Conservation (phyloP, 1,140 invertebrate species). For the Adoxophyes honmai region DNA sequence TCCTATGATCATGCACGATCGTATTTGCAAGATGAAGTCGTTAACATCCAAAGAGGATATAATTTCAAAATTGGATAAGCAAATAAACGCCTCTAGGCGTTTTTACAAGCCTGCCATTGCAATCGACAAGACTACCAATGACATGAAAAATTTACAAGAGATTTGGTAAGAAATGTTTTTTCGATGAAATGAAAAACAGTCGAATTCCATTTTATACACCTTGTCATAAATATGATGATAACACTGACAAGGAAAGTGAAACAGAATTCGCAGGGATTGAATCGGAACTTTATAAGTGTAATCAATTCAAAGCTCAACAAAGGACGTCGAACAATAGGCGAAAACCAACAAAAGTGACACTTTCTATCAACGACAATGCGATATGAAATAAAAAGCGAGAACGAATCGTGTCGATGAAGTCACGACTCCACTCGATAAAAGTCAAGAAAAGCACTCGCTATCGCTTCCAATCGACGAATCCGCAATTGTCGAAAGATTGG, state of each 20-base stretch:
- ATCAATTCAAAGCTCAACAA: slow-evolving; percentile 28
- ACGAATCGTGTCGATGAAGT: slow-evolving; percentile 47
- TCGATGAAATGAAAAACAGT: too few species aligned
- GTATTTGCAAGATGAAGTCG: too few species aligned
- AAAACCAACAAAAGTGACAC: slow-evolving; percentile 19
- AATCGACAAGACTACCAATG: too few species aligned
- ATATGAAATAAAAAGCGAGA: slow-evolving; percentile 51
- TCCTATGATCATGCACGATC: too few species aligned
- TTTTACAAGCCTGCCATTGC: too few species aligned
- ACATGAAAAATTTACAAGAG: too few species aligned
- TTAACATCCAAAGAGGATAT: too few species aligned
- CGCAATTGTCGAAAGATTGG: slow-evolving; percentile 9
- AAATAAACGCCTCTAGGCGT: too few species aligned
- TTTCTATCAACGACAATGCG: slow-evolving; percentile 32
- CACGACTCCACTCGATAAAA: slow-evolving; percentile 43
- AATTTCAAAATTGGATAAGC: too few species aligned
- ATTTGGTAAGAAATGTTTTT: too few species aligned
- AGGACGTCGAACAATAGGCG: slow-evolving; percentile 31
- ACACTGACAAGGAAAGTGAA: slow-evolving; percentile 2
- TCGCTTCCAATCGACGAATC: background rate
- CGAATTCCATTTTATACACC: too few species aligned
- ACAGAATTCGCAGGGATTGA: background rate
- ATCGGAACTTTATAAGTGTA: background rate
- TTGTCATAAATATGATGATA: slow-evolving; percentile 4
- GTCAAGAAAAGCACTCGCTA: slow-evolving; percentile 15